Base-by-base conservation (phyloP, 1,140 invertebrate genomes). In the Drosophila ficusphila region DNA sequence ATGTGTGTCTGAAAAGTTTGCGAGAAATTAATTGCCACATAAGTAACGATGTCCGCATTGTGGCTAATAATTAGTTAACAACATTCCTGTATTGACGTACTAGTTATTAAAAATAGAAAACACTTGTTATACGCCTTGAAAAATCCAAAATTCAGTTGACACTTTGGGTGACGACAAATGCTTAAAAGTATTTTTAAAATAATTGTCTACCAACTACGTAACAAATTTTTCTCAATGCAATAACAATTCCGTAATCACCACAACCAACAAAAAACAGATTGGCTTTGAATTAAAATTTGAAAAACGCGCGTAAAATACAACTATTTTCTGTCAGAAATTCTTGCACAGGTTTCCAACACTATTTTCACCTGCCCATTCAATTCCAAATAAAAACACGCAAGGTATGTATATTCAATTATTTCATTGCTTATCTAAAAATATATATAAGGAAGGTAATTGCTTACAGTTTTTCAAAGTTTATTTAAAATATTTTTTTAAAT, bases 381-480 rank as follows among this genome's bases (percentile, higher is more conserved):
- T 4, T 11, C 12, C n/a, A 38, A 29, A 25, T 18, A 62, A n/a
- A n/a, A n/a, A 62, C 9, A 21, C 19, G 8, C 33, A 25, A 2
- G 9, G 11, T n/a, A 34, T 12, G 11, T n/a, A 34, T 12, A 8
- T 48, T 3, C 5, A 65, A 48, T 39, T 39, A 12, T 19, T 65
- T 47, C 14, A 54, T 8, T 14, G 9, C 51, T 52, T 57, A 61
- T 76, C 64, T 69, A 62, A 69, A 76, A 76, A 61, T 61, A 61
- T 61, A 31, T 71, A 21, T 16, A 25, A 31, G 27, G 74, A 65
- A 62, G 18, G 36, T 64, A 67, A 52, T 64, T 39, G 34, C 62
- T 67, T 62, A 42, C 23, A 19, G 18, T 18, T 51, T 23, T 16
- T 8, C n/a, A n/a, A n/a, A n/a, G n/a, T 47, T 27, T 48, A 14